A percentile compares a stretch with the other conserved stretches of the same genome.
Conservation (phyloP, 2,888 invertebrate genomes). For the Himalopsyche kuldschensis region DNA sequence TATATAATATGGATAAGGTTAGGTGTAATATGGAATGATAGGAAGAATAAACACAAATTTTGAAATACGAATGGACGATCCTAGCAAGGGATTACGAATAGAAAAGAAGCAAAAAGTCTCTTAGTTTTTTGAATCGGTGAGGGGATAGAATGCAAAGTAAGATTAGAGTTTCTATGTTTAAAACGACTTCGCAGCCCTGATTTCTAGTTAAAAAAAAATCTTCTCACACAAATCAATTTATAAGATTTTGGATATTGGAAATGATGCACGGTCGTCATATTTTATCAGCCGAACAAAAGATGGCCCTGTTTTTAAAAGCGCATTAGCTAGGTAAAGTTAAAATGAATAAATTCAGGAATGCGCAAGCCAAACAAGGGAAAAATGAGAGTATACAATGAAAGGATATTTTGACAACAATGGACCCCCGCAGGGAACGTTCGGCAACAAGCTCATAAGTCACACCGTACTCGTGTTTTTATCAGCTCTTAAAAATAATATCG, state of each 20-base stretch:
- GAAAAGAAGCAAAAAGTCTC: too few species aligned
- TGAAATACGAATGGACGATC: too few species aligned
- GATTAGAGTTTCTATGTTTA: too few species aligned
- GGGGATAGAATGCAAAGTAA: too few species aligned
- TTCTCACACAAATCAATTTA: not conserved
- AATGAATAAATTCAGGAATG: not conserved
- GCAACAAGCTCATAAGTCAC: not conserved
- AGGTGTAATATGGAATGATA: too few species aligned
- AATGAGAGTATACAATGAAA: not conserved
- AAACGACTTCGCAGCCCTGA: too few species aligned
- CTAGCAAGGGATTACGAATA: too few species aligned
- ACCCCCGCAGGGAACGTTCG: not conserved
- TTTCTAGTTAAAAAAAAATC: not conserved
- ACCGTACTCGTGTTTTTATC: not conserved
- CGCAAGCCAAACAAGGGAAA: not conserved
- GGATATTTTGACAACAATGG: not conserved
- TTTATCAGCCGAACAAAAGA: not conserved
- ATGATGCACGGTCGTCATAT: not conserved
- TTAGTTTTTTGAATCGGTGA: too few species aligned
- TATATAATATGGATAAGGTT: too few species aligned
- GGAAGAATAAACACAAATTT: too few species aligned
- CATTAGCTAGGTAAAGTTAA: not conserved
- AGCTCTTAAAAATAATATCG: not conserved
- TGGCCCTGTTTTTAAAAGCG: not conserved
- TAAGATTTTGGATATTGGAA: not conserved